A percentile compares a stretch with the other conserved stretches of the same genome.
phyloP scores from a whole-genome alignment of 2,888 invertebrate genomes.

The Eristalis arbustorum region DNA sequence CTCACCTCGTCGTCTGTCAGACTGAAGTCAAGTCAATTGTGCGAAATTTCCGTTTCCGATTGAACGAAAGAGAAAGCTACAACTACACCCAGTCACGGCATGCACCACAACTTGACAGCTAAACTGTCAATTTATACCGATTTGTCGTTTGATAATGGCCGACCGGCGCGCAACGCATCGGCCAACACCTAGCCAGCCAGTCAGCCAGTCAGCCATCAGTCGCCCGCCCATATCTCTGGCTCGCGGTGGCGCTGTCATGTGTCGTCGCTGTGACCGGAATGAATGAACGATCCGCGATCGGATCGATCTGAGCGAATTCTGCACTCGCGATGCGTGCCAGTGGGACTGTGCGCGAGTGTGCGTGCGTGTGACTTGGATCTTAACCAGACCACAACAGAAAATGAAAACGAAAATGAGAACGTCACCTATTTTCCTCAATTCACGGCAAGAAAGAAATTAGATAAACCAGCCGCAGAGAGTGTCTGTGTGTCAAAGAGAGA shows the following conservation, averaged over 20 bases:
- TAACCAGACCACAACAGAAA: slow-evolving; percentile 46
- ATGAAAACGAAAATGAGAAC: slow-evolving; percentile 69
- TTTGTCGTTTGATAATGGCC: slow-evolving; percentile 41
- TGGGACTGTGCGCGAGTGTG: background rate
- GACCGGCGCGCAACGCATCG: slow-evolving; percentile 9
- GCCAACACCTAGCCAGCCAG: background rate
- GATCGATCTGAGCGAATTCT: background rate
- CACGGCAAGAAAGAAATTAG: slow-evolving; percentile 55
- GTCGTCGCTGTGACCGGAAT: background rate
- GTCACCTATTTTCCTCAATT: slow-evolving; percentile 64
- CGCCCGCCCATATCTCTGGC: background rate
- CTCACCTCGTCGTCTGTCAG: slow-evolving; percentile 4
- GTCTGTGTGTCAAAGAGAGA: background rate
- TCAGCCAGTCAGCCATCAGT: too few relatives aligned
- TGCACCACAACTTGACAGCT: slow-evolving; percentile 50
- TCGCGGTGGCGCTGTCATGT: background rate
- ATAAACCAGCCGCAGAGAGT: background rate
- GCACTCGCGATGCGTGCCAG: background rate
- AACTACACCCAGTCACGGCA: slow-evolving; percentile 24
- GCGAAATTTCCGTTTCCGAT: background rate
- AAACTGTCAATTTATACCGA: slow-evolving; percentile 21
- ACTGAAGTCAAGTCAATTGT: slow-evolving; percentile 49
- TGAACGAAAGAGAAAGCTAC: slow-evolving; percentile 68
- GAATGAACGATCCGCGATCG: background rate
- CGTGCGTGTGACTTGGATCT: background rate